Conservation (phyloP, 2,797 vertebrate genomes). For the Mus caroli region DNA sequence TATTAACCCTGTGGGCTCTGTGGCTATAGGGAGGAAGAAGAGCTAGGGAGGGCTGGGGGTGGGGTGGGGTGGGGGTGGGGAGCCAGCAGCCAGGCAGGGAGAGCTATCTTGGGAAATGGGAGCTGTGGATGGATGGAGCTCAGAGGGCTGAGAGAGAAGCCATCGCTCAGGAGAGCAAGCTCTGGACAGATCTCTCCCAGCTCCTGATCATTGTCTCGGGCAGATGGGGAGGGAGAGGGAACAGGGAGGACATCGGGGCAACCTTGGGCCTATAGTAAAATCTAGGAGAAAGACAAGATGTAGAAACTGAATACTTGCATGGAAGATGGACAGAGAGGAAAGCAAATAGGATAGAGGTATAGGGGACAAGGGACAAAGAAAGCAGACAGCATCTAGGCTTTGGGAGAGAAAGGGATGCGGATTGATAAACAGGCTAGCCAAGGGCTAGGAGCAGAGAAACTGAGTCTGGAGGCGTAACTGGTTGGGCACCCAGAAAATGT, state of each 20-base stretch:
- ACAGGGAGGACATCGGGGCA: not conserved
- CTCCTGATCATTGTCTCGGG: slow-evolving; percentile 14
- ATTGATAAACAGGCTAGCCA: not conserved
- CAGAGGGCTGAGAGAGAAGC: slow-evolving; percentile 31
- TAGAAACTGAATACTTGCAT: not conserved
- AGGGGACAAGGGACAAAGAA: not conserved
- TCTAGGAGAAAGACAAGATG: slow-evolving; percentile 32
- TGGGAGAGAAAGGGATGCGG: not conserved
- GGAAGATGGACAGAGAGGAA: not conserved
- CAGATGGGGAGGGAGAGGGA: not conserved
- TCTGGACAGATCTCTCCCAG: slow-evolving; percentile 46
- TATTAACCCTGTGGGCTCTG: slow-evolving; percentile 78
- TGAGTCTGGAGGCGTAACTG: not conserved
- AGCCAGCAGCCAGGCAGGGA: slow-evolving; percentile 26
- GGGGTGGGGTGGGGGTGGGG: not conserved
- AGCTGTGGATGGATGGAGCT: slow-evolving; percentile 62
- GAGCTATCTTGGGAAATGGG: slow-evolving; percentile 50
- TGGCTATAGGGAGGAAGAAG: slow-evolving; percentile 49
- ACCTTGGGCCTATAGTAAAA: not conserved
- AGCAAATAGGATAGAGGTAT: not conserved
- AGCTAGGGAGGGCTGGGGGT: not conserved
- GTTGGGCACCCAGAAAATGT: not conserved
- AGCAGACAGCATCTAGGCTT: not conserved
- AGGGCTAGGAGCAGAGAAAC: slow-evolving; percentile 4
- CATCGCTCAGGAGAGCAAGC: not conserved